phyloP scores from a whole-genome alignment of 2,888 invertebrate genomes.

The Sinodicranocentrus sp. region DNA sequence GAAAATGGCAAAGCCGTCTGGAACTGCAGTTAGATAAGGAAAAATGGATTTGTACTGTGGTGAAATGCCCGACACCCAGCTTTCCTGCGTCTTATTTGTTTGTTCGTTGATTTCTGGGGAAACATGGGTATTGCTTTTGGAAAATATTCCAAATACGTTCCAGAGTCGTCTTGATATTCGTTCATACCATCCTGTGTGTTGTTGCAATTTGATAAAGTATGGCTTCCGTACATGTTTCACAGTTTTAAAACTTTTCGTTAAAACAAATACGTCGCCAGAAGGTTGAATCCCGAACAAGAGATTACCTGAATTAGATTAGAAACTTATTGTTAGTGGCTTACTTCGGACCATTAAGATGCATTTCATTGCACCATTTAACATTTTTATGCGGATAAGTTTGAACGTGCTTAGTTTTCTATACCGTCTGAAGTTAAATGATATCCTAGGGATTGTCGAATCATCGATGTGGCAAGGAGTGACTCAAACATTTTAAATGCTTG shows the following conservation, averaged over 20 bases:
- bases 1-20: conserved; percentile 44
- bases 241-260: conserved; percentile 31
- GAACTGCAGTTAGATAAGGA: conserved; percentile 29
- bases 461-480: conserved; percentile 29
- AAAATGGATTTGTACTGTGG: neutral
- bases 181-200: conserved; percentile 23
- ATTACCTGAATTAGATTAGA: too few relatives aligned
- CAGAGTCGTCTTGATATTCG: neutral
- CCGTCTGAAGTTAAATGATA: conserved; percentile 46
- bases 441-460: conserved; percentile 8
- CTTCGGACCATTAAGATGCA: too few relatives aligned
- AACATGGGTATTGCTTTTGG: neutral
- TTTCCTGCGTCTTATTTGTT: neutral
- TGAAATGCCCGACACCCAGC: neutral
- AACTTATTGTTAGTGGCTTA: too few relatives aligned
- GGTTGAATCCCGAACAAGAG: conserved; percentile 42
- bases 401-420: too few relatives aligned
- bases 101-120: neutral
- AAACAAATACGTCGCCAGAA: conserved; percentile 40
- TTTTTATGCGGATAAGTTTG: too few relatives aligned
- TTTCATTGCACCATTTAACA: too few relatives aligned
- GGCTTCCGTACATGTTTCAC: conserved; percentile 33
- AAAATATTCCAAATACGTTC: conserved; percentile 4
- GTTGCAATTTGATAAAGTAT: conserved; percentile 26
- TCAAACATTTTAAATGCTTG: conserved; percentile 55